Conservation (phyloP, 2,113 vertebrate species). For the Melospiza georgiana region DNA sequence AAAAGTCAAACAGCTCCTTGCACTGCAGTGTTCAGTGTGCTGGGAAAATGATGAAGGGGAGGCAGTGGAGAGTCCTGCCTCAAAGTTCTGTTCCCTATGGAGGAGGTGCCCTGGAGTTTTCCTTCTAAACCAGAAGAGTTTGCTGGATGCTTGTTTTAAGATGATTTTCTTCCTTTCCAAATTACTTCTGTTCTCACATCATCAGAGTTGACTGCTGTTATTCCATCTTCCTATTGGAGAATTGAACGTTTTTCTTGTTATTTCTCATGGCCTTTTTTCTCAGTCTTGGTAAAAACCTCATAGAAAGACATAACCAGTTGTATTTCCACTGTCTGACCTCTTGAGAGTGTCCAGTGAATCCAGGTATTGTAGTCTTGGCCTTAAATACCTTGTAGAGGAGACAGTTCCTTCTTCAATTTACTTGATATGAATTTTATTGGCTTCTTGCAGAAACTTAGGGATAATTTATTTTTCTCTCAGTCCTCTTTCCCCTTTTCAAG, state of each 20-base stretch:
- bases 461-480: not conserved
- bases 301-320: not conserved
- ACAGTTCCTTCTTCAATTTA: not conserved
- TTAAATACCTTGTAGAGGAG: not conserved
- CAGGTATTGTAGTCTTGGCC: not conserved
- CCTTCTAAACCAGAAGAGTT: not conserved
- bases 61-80: not conserved
- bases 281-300: not conserved
- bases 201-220: not conserved
- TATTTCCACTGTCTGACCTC: not conserved
- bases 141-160: not conserved
- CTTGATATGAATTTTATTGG: not conserved
- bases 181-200: not conserved
- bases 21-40: not conserved
- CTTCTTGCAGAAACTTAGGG: not conserved
- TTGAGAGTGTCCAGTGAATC: not conserved
- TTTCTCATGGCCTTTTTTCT: not conserved
- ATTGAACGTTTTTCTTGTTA: not conserved
- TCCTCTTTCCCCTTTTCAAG: not conserved
- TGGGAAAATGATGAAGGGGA: not conserved
- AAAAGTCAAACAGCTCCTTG: not conserved
- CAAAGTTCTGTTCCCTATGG: rapidly evolving
- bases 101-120: not conserved
- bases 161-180: not conserved
- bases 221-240: not conserved